Base-by-base conservation (phyloP, 1,140 invertebrate species). In the Gerris buenoi region DNA sequence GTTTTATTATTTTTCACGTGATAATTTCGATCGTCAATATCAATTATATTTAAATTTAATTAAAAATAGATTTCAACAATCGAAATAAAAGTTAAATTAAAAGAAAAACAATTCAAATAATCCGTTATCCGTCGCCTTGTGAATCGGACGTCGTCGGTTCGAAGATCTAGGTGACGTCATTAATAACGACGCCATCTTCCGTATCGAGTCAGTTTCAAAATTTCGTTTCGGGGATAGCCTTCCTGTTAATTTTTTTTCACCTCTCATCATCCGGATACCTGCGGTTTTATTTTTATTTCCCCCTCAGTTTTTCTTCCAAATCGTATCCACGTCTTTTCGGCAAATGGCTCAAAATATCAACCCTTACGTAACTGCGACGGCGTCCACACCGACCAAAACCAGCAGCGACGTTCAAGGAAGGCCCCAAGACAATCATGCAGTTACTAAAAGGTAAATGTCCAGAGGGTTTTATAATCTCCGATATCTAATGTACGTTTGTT, bases 271-370 rank as follows among this genome's bases (percentile, higher is more conserved):
- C n/a, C n/a, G n/a, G n/a, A n/a, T n/a, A n/a, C n/a, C n/a, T n/a
- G n/a, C n/a, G n/a, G n/a, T n/a, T n/a, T n/a, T n/a, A n/a, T n/a
- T n/a, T n/a, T n/a, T n/a, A n/a, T n/a, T n/a, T n/a, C n/a, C n/a
- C n/a, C n/a, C n/a, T n/a, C n/a, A n/a, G n/a, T n/a, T n/a, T n/a
- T n/a, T n/a, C n/a, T n/a, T n/a, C n/a, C n/a, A n/a, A n/a, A n/a
- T n/a, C n/a, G n/a, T n/a, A n/a, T n/a, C n/a, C n/a, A n/a, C n/a
- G n/a, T n/a, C n/a, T n/a, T n/a, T n/a, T n/a, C n/a, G n/a, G 75
- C 75, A 60, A 76, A 91, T 91, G 89, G 88, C 88, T 74, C 88
- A 90, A 77, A 91, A 91, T 80, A 84, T 90, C 68, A 89, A 89
- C 78, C 88, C 89, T 67, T 85, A 85, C 75, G 84, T 84, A 72